These are phyloP conservation scores for Cynopterus brachyotis DNA, from an alignment of 2,113 vertebrate genomes.

Conservation along the genomic window DNA sequence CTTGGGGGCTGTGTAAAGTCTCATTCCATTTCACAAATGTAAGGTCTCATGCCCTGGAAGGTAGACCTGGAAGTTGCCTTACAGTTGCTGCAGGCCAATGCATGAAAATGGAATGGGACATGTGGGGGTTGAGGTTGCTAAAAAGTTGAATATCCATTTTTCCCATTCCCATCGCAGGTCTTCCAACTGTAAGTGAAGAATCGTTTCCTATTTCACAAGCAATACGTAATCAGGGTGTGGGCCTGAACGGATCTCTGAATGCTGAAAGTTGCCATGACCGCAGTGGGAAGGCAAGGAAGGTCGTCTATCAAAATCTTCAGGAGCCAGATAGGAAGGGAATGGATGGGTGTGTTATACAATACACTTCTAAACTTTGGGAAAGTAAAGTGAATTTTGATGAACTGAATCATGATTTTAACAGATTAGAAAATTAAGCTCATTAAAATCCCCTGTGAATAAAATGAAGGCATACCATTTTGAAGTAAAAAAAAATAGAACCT, in stretches of 20 bases:
- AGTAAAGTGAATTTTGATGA: constrained; percentile 7
- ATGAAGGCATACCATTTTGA: background rate
- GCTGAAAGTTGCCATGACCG: background rate
- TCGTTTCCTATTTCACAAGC: background rate
- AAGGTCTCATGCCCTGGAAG: background rate
- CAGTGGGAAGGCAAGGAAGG: background rate
- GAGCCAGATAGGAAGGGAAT: background rate
- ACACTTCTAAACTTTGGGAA: background rate
- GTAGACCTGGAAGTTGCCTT: background rate
- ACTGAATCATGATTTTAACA: background rate
- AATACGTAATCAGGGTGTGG: background rate
- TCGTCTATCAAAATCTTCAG: background rate
- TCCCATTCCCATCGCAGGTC: background rate
- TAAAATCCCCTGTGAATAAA: constrained; percentile 9
- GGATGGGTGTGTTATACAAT: background rate
- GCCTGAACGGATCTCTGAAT: background rate
- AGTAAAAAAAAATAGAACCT: constrained; percentile 8
- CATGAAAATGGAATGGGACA: background rate
- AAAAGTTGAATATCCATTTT: background rate
- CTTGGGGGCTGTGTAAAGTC: background rate
- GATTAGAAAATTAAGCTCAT: constrained; percentile 9
- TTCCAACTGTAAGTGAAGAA: background rate
- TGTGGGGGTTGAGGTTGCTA: background rate
- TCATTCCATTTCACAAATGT: background rate
- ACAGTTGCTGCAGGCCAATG: background rate